Base-by-base conservation (phyloP, 2,888 invertebrate genomes). In the Drosophila robusta region DNA sequence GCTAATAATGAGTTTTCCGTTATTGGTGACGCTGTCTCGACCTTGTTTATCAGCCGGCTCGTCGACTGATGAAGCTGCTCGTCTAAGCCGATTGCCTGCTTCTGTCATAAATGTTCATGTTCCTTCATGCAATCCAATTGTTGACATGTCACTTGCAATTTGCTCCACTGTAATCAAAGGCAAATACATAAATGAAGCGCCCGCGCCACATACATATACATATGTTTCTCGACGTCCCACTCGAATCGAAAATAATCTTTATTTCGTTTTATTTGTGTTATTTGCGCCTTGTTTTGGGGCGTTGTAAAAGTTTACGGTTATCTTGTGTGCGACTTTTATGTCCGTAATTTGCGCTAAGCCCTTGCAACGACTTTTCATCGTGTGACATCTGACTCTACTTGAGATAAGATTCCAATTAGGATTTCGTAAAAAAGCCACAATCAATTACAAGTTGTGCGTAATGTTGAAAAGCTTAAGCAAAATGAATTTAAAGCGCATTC, bases 61-160 rank as follows among this genome's bases (percentile, higher is more conserved):
- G 29, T n/a, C n/a, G 38, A 55, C 61, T 71, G 71, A 66, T 73
- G 68, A 77, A 89, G 89, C 76, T 90, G 91, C 82, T 90, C 91
- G 80, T 91, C 91, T 86, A 89, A 82, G 85, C 89, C 87, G 76
- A 85, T 91, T 85, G 92, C 90, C 85, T 91, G 92, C 78, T 90
- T 91, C 68, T 89, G 90, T 92, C 92, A 92, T 85, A 92, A 90
- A 91, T 92, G 91, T 45, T 90, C 91, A 83, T 90, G 90, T 72
- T 83, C 92, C 90, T 72, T 90, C 91, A 78, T 92, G 80, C 92
- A 91, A 87, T 92, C 90, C 82, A 91, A 90, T 90, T 92, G 92
- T 87, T 92, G 92, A 73, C 92, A 91, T 74, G 91, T 90, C 82
- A 90, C 87, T 85, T 91, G 90, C 81, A 92, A 90, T 89, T 92